Evolutionary conservation across 2,888 invertebrate species (phyloP).

Genomic region (Dynastes maya): DNA sequence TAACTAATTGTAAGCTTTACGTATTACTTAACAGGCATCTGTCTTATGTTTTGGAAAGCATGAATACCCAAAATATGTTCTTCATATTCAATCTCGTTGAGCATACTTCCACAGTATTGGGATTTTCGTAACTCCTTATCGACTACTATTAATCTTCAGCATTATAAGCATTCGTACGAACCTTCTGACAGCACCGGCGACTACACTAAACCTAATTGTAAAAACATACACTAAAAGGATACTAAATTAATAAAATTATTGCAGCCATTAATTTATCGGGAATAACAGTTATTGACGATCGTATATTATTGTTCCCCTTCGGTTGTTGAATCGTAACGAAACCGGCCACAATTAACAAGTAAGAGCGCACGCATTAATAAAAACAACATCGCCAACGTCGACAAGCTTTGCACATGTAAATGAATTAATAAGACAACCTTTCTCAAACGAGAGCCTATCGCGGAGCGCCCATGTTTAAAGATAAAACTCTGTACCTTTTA

Average conservation of each 20-base stretch:
- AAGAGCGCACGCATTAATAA: conserved; percentile 46
- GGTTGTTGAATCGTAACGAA: conserved; percentile 33
- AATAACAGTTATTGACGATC: conserved; percentile 9
- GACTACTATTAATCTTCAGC: too few species aligned
- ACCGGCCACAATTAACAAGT: conserved; percentile 39
- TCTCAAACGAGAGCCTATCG: conserved; percentile 45
- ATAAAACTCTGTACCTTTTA: conserved; percentile 46
- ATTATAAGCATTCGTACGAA: too few species aligned
- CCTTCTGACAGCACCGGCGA: too few species aligned
- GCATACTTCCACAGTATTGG: too few species aligned
- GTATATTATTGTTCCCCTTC: conserved; percentile 22
- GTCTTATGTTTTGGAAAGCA: too few species aligned
- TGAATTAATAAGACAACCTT: conserved; percentile 51
- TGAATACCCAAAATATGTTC: too few species aligned
- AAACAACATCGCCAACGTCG: conserved; percentile 45
- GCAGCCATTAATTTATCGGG: conserved; percentile 36
- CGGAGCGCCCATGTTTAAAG: conserved; percentile 39
- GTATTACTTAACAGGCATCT: too few species aligned
- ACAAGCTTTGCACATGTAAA: conserved; percentile 49
- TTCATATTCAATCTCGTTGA: too few species aligned
- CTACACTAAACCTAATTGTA: too few species aligned
- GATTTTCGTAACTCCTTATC: too few species aligned
- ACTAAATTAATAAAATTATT: conserved; percentile 42
- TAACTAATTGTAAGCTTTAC: too few species aligned
- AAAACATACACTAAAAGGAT: not conserved